Conservation (phyloP, 2,888 invertebrate genomes). For the Unio delphinus region DNA sequence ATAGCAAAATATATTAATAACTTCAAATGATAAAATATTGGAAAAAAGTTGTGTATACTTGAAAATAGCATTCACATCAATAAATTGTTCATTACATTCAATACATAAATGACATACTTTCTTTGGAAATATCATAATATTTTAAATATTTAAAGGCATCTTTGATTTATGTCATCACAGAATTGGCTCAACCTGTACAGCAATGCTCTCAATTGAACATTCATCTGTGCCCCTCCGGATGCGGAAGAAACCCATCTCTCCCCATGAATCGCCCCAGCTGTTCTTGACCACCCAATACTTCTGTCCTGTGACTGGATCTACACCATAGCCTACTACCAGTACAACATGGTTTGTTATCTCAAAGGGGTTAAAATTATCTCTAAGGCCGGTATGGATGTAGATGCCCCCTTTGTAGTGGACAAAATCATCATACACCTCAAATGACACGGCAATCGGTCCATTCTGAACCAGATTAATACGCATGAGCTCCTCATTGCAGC, state of each 20-base stretch:
- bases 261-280: constrained; percentile 67
- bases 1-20: too few relatives aligned
- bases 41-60: too few relatives aligned
- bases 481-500: constrained; percentile 72
- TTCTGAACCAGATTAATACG: constrained; percentile 67
- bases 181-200: constrained; percentile 18
- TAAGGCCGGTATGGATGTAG: constrained; percentile 69
- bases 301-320: constrained; percentile 53
- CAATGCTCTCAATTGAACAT: constrained; percentile 65
- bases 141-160: neutral
- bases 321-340: constrained; percentile 72
- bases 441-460: constrained; percentile 72
- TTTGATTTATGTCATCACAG: neutral
- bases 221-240: constrained; percentile 63
- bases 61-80: too few relatives aligned
- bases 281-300: constrained; percentile 70
- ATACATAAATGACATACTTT: neutral
- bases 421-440: constrained; percentile 71
- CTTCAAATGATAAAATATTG: too few relatives aligned
- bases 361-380: constrained; percentile 69
- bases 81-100: too few relatives aligned
- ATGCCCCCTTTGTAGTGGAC: constrained; percentile 67
- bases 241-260: constrained; percentile 64
- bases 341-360: constrained; percentile 73
- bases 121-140: neutral